These are phyloP conservation scores for Villa cingulata DNA, from an alignment of 2,888 invertebrate genomes.

Conservation along the genomic window DNA sequence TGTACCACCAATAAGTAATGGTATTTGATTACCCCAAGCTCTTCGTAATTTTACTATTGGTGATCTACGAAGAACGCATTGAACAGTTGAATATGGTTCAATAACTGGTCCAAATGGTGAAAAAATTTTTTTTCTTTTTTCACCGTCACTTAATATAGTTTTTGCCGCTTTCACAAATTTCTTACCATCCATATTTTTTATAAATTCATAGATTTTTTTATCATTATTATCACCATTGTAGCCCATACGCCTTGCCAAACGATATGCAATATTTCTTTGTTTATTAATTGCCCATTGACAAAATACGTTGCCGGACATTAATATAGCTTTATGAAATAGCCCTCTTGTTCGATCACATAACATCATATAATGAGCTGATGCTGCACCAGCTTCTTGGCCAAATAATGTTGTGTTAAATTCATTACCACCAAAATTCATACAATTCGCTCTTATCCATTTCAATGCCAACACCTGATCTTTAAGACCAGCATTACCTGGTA, in stretches of 20 bases:
- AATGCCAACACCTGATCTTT: no score
- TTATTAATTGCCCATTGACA: constrained; percentile 31
- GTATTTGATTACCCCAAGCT: constrained; percentile 30
- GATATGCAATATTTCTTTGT: constrained; percentile 24
- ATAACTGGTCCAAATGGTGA: constrained; percentile 31
- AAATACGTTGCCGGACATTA: constrained; percentile 26
- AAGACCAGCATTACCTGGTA: constrained; percentile 41
- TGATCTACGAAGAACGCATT: constrained; percentile 24
- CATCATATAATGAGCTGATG: constrained; percentile 37
- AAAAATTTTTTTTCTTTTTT: constrained; percentile 23
- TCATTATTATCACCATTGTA: constrained; percentile 29
- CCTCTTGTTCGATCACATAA: constrained; percentile 28
- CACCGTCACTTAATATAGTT: constrained; percentile 25
- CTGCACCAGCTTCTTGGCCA: constrained; percentile 41
- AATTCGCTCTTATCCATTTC: constrained; percentile 41
- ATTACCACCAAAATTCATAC: constrained; percentile 39
- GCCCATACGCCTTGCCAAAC: constrained; percentile 30
- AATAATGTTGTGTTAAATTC: constrained; percentile 39
- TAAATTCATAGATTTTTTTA: constrained; percentile 26
- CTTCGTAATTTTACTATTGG: constrained; percentile 22
- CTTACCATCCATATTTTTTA: constrained; percentile 26
- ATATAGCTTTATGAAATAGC: no score
- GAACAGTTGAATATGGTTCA: constrained; percentile 27
- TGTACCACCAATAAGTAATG: constrained; percentile 29
- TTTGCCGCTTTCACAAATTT: constrained; percentile 24